Evolutionary conservation across 64 coral and sea anemone species (phyloP).

Genomic region (Stichodactyla helianthus): DNA sequence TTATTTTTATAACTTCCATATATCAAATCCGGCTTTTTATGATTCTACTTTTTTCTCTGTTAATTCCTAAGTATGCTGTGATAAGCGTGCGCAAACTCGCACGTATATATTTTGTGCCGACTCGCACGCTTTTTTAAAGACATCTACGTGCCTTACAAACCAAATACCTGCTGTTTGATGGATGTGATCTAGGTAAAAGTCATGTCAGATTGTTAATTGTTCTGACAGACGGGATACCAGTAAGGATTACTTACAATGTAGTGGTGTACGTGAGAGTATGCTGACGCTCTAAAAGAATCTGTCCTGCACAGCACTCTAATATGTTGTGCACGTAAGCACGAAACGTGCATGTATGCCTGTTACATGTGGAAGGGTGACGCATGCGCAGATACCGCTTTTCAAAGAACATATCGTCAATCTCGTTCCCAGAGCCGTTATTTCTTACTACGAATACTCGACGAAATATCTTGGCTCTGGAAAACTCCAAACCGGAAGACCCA

Average conservation of each 20-base stretch:
- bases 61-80: too few species aligned
- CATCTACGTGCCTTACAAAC: not conserved
- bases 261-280: not conserved
- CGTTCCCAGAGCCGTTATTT: too few species aligned
- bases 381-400: not conserved
- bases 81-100: too few species aligned
- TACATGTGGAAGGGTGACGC: not conserved
- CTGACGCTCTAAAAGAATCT: not conserved
- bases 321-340: not conserved
- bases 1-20: too few species aligned
- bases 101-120: not conserved
- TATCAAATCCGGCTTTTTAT: too few species aligned
- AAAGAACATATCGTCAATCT: too few species aligned
- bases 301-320: not conserved
- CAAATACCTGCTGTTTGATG: not conserved
- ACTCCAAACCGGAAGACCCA: too few species aligned
- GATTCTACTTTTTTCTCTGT: too few species aligned
- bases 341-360: not conserved
- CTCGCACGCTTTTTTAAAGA: not conserved
- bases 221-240: not conserved
- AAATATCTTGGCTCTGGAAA: too few species aligned
- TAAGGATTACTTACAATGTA: not conserved
- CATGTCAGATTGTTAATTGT: not conserved
- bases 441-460: too few species aligned
- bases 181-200: not conserved